Conservation (phyloP, 2,113 vertebrate species). For the Brachirus orientalis region DNA sequence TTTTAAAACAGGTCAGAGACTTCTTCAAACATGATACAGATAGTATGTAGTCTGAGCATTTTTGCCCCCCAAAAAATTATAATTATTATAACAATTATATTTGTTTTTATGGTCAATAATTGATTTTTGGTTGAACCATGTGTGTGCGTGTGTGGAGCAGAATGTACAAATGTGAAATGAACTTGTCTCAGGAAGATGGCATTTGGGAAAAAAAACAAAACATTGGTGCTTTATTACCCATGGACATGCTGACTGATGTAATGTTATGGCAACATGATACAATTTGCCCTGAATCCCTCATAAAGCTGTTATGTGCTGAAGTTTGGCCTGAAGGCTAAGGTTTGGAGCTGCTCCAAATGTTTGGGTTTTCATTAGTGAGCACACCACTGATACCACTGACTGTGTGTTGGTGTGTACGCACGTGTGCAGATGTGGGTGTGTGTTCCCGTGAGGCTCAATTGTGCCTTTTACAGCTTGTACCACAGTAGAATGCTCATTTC, state of each 20-base stretch:
- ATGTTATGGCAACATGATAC: constrained; percentile 23
- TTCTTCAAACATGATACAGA: no score
- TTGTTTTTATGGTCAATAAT: no score
- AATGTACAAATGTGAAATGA: constrained; percentile 20
- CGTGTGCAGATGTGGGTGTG: not conserved
- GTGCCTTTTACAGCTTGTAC: not conserved
- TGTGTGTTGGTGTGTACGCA: not conserved
- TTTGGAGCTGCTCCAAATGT: constrained; percentile 24
- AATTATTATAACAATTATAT: no score
- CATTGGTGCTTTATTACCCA: constrained; percentile 5
- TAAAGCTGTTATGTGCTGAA: constrained; percentile 11
- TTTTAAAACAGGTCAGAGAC: no score
- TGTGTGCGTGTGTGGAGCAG: not conserved
- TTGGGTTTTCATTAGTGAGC: constrained; percentile 12
- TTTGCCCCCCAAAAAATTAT: no score
- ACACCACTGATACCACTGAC: not conserved
- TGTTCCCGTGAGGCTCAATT: constrained; percentile 6
- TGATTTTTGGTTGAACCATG: no score
- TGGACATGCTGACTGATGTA: constrained; percentile 27
- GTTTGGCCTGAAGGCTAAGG: constrained; percentile 22
- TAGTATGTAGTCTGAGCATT: no score
- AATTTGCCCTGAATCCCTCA: not conserved
- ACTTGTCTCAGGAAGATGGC: constrained; percentile 24
- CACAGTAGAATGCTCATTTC: not conserved
- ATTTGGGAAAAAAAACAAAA: no score